Percentiles rank a stretch among this genome's conserved stretches.
Conservation (phyloP, 2,888 invertebrate genomes). For the Apamea monoglypha region DNA sequence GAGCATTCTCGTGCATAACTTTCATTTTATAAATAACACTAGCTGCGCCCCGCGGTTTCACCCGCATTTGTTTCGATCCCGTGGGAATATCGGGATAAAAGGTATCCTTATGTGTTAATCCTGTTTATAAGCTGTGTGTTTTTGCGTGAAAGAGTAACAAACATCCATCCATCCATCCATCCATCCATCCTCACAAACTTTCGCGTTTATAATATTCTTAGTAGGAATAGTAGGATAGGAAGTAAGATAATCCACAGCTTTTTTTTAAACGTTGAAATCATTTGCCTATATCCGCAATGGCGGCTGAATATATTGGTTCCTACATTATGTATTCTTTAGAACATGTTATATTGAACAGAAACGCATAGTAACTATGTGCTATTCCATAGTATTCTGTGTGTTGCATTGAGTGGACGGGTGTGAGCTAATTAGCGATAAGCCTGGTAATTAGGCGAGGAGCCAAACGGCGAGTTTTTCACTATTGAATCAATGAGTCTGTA, state of each 20-base stretch:
- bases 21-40: background rate
- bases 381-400: background rate
- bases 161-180: too few species aligned
- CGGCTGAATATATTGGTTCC: background rate
- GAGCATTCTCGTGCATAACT: too few species aligned
- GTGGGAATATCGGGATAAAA: too few species aligned
- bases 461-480: conserved; percentile 63
- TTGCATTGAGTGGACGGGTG: conserved; percentile 20
- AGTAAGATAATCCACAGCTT: background rate
- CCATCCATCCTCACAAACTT: too few species aligned
- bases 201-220: too few species aligned
- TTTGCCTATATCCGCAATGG: background rate
- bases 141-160: too few species aligned
- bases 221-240: too few species aligned
- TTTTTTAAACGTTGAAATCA: background rate
- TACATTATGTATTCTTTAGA: background rate
- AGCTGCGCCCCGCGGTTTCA: too few species aligned
- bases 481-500: conserved; percentile 54
- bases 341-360: background rate
- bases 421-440: conserved; percentile 67
- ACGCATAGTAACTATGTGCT: background rate
- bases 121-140: too few species aligned
- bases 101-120: too few species aligned
- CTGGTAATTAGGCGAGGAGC: conserved; percentile 70
- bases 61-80: too few species aligned